A percentile compares a stretch with the other conserved stretches of the same genome.
phyloP scores from a whole-genome alignment of 2,113 vertebrate species.

The Psittacula cyanocephala region DNA sequence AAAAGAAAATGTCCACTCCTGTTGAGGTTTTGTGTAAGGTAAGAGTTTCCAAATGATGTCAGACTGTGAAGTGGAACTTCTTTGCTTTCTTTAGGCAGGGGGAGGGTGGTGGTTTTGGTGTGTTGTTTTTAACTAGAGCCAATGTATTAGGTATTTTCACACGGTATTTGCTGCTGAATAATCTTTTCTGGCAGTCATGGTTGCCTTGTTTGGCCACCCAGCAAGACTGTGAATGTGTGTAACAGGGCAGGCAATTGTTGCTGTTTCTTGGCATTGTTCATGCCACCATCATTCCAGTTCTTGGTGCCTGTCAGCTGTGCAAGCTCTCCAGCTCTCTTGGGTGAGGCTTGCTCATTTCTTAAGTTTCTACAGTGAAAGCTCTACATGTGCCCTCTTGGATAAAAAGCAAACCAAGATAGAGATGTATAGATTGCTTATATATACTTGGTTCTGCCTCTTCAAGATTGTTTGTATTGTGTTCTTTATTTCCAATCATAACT shows the following conservation, averaged over 20 bases:
- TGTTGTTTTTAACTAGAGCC: neutral
- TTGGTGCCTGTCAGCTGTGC: neutral
- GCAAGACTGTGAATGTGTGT: neutral
- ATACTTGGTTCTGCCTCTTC: neutral
- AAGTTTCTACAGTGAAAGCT: neutral
- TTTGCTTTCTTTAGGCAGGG: neutral
- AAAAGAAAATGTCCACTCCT: conserved; percentile 99
- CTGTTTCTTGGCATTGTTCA: neutral
- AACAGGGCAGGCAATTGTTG: neutral
- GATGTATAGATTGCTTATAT: neutral
- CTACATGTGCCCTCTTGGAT: neutral
- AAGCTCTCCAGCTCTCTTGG: neutral
- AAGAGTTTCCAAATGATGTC: conserved; percentile 51
- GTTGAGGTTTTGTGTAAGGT: conserved; percentile 99
- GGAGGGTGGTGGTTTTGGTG: neutral
- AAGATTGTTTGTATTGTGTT: neutral
- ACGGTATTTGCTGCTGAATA: conserved; percentile 3
- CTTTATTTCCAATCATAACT: neutral
- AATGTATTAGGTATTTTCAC: neutral
- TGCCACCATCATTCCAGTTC: neutral
- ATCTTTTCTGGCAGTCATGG: neutral
- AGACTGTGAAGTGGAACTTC: neutral
- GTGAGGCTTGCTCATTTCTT: neutral
- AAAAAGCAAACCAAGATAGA: neutral
- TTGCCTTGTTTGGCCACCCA: conserved; percentile 14